Base-by-base conservation (phyloP, 2,113 vertebrate species). In the Poicephalus meyeri region DNA sequence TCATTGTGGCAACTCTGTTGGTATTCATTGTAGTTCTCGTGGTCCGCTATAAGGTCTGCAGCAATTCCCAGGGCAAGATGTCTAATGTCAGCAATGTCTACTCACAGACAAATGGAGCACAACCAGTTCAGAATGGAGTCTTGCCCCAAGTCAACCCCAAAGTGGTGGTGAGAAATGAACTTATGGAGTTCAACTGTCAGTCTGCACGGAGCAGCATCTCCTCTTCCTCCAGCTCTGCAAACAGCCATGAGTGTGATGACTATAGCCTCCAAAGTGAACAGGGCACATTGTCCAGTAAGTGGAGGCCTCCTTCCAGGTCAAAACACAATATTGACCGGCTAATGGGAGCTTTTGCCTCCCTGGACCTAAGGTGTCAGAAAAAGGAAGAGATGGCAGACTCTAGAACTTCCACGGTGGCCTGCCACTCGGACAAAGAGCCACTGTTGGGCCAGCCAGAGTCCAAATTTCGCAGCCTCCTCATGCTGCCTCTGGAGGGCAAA, bases 11-110 rank as follows among this genome's bases (percentile, higher is more conserved):
- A 39, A 99, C 99, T 1, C 97, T 99, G 35, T 96, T 99, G 92
- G 98, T 99, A 63, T 99, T 99, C 95, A 99, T 99, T 65, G 97
- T 99, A 74, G 99, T 99, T 81, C 99, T 99, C 68, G 99, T 99
- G 99, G 99, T 99, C 70, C 99, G 99, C 81, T 99, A 99, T 76
- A 99, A 99, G 89, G 98, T 99, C 68, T 99, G 98, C 89, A 99
- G 98, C 71, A 98, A 98, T 31, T 93, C 97, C 68, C 98, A 98
- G 4, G 97, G 97, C 82, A 99, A 99, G 98, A 97, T 99, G 95
- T 98, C 99, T 5, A 95, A 94, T 0, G 98, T 99, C 96, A 99
- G 98, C 96, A 99, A 99, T 2, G 98, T 99, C 7, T 99, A 99
- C 97, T 99, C 99, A 0, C 99, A 99, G 96, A 99, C 99, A 24